Evolutionary conservation across 2,888 invertebrate genomes (phyloP), one percentile per base, ranked within the genome.

Genomic region (Melangyna quadrimaculata): DNA sequence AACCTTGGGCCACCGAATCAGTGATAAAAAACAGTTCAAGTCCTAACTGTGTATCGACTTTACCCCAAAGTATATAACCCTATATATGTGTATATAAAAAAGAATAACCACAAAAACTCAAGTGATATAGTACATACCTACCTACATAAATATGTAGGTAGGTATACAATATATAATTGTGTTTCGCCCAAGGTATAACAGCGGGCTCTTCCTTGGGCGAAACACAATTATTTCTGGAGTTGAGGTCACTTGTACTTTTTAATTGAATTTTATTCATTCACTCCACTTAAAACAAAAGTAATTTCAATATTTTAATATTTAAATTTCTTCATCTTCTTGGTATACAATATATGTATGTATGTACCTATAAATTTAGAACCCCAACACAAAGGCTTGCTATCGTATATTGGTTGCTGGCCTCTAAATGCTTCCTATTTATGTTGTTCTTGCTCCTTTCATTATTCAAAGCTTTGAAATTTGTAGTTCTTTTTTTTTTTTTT

Each of bases 1-100:
- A 81, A 86, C 86, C 86, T 81, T 86, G 86, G 81, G 81, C 86
- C 72, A 73, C 32, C 80, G 61, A 69, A 35, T 65, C 65, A 67
- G 55, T 55, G 43, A 45, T 63, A n/a, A 70, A 63, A 51, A 67
- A 43, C 35, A 67, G n/a, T 32, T 22, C 48, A 67, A 24, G 32
- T 9, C 48, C 24, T 24, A 67, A 35, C 17, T 48, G 8, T 67
- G 22, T 51, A 35, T 22, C 48, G 12, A 7, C 32, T 14, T 51
- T 37, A 70, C 24, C 48, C 61, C 24, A 51, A 75, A 24, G 53
- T 35, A 22, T n/a, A 55, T 67, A 45, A 27, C 14, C 27, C 6
- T n/a, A 10, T n/a, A 29, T 61, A 63, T 22, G 22, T 51, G 19
- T 45, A 45, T 19, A 5, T 48, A 22, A 12, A 48, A 48, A 48